These are phyloP conservation scores for Cylindroiulus punctatus DNA, from an alignment of 2,888 invertebrate genomes.

Conservation along the genomic window DNA sequence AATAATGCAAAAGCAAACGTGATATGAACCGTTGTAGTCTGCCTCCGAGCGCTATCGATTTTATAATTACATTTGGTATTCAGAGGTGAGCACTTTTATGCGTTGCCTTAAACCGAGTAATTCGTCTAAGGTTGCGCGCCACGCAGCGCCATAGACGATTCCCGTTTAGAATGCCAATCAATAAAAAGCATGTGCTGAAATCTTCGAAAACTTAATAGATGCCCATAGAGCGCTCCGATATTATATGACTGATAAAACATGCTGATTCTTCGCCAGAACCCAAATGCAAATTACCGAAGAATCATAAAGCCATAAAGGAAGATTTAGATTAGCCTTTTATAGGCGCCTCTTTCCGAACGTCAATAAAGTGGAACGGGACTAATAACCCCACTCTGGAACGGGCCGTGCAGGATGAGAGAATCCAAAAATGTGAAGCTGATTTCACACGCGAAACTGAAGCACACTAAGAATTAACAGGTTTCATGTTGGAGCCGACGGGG, in stretches of 20 bases:
- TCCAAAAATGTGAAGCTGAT: neutral
- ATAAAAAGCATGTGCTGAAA: slow-evolving; percentile 32
- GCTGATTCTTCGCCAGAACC: neutral
- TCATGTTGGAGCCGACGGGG: no score
- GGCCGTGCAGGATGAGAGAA: neutral
- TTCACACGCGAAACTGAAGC: neutral
- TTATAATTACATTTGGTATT: slow-evolving; percentile 16
- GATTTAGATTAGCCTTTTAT: slow-evolving; percentile 27
- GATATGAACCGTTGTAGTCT: slow-evolving; percentile 5
- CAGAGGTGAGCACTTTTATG: slow-evolving; percentile 11
- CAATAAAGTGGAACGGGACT: slow-evolving; percentile 26
- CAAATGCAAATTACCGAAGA: slow-evolving; percentile 7
- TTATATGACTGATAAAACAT: slow-evolving; percentile 14
- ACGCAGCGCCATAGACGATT: slow-evolving; percentile 1
- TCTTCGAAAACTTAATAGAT: slow-evolving; percentile 12
- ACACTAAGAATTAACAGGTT: neutral
- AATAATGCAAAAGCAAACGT: slow-evolving; percentile 32
- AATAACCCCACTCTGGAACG: neutral
- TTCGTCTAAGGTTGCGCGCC: neutral
- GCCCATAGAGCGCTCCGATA: neutral
- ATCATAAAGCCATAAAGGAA: slow-evolving; percentile 27
- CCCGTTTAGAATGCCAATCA: neutral
- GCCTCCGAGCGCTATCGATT: neutral
- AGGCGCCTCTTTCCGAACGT: neutral
- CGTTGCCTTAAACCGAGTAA: neutral